These are phyloP conservation scores for Adelphocoris suturalis DNA, from an alignment of 2,888 invertebrate species.

Conservation along the genomic window DNA sequence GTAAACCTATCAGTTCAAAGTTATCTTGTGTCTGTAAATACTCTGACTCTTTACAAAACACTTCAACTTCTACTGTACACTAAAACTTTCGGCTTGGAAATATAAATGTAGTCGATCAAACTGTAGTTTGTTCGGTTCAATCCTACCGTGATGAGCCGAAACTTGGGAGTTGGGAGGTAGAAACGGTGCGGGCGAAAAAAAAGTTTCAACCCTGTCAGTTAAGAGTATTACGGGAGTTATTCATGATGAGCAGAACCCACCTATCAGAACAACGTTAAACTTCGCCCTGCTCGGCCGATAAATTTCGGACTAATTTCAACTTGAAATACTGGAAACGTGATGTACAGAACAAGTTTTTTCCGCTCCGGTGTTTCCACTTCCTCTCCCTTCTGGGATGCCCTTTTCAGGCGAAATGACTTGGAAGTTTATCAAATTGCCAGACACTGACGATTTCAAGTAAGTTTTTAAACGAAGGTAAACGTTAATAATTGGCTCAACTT, in stretches of 20 bases:
- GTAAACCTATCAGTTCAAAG: too few relatives aligned
- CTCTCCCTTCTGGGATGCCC: neutral
- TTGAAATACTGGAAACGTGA: slow-evolving; percentile 10
- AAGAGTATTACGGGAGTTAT: slow-evolving; percentile 43
- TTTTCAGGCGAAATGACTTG: neutral
- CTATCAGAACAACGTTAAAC: slow-evolving; percentile 34
- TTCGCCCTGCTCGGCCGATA: slow-evolving; percentile 1
- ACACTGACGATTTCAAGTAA: neutral
- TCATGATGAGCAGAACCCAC: slow-evolving; percentile 40
- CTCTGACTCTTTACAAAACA: too few relatives aligned
- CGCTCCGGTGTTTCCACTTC: neutral
- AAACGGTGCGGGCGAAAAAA: neutral
- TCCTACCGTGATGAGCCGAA: neutral
- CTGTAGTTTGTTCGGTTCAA: neutral
- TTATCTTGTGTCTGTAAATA: too few relatives aligned
- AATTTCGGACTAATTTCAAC: slow-evolving; percentile 28
- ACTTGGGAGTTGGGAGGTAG: neutral
- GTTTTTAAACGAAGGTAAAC: neutral
- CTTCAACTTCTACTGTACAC: too few relatives aligned
- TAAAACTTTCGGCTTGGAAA: too few relatives aligned
- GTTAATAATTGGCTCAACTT: neutral
- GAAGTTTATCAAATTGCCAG: neutral
- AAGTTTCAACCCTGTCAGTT: slow-evolving; percentile 40
- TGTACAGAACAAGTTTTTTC: slow-evolving; percentile 30
- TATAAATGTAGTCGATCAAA: neutral